These are phyloP conservation scores for Cynocephalus volans DNA, from an alignment of 2,113 vertebrate genomes.

Conservation along the genomic window DNA sequence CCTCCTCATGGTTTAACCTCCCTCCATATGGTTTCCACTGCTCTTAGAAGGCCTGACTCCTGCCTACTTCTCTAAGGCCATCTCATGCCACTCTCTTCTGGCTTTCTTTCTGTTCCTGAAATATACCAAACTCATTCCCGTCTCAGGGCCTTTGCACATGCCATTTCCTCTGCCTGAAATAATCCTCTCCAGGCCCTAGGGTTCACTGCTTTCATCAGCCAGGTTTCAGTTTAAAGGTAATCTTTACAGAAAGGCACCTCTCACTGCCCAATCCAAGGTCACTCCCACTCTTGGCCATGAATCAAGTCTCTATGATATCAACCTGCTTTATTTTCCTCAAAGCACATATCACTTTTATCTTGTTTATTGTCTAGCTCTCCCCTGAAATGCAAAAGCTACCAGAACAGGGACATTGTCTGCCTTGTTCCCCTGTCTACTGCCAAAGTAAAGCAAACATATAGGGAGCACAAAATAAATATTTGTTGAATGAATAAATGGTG, in stretches of 20 bases:
- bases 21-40: neutral
- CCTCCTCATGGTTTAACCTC: neutral
- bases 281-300: neutral
- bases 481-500: neutral
- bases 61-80: neutral
- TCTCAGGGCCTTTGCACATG: neutral
- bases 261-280: neutral
- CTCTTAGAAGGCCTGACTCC: neutral
- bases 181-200: neutral
- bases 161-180: neutral
- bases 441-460: conserved; percentile 17
- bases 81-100: neutral
- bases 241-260: neutral
- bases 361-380: neutral
- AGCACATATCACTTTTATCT: neutral
- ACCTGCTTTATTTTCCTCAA: conserved; percentile 27
- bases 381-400: neutral
- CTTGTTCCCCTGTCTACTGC: neutral
- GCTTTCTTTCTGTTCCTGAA: neutral
- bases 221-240: neutral
- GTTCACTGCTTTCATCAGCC: neutral
- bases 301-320: neutral
- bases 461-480: neutral
- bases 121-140: neutral
- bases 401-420: neutral